These are phyloP conservation scores for Daboia siamensis DNA, from an alignment of 2,113 vertebrate genomes.

Conservation along the genomic window DNA sequence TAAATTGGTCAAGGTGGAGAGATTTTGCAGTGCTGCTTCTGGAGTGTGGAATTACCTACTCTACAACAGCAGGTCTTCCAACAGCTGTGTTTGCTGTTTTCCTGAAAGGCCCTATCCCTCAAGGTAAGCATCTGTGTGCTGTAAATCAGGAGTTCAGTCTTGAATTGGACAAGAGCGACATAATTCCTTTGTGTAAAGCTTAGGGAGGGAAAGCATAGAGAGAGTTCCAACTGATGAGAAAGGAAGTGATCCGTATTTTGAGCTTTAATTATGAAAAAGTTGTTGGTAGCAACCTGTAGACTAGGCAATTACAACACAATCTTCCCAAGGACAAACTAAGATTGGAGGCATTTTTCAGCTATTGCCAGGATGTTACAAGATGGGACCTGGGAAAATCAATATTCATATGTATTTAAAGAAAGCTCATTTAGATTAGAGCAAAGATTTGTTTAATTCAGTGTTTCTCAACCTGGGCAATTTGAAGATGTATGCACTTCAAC, in stretches of 20 bases:
- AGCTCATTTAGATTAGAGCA: not conserved
- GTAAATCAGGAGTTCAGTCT: not conserved
- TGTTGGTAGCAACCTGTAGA: not conserved
- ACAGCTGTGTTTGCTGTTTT: not conserved
- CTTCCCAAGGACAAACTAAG: constrained; percentile 24
- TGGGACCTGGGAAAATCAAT: not conserved
- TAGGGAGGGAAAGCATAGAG: not conserved
- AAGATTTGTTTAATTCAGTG: not conserved
- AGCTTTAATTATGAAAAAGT: not conserved
- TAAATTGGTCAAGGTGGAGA: not conserved
- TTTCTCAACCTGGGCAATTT: not conserved
- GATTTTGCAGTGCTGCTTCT: not conserved
- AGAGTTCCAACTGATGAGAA: not conserved
- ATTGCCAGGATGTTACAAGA: not conserved
- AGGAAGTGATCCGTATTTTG: not conserved
- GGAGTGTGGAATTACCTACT: not conserved
- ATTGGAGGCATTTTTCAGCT: constrained; percentile 10
- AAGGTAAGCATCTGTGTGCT: not conserved
- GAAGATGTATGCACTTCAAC: not conserved
- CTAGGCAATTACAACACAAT: not conserved
- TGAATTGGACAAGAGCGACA: not conserved
- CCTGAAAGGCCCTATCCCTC: not conserved
- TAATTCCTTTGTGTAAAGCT: not conserved
- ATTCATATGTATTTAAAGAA: not conserved
- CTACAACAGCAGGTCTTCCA: not conserved